Percentiles rank a stretch among this genome's conserved stretches.
phyloP scores from a whole-genome alignment of 2,888 invertebrate genomes.

The Pimpla rufipes region DNA sequence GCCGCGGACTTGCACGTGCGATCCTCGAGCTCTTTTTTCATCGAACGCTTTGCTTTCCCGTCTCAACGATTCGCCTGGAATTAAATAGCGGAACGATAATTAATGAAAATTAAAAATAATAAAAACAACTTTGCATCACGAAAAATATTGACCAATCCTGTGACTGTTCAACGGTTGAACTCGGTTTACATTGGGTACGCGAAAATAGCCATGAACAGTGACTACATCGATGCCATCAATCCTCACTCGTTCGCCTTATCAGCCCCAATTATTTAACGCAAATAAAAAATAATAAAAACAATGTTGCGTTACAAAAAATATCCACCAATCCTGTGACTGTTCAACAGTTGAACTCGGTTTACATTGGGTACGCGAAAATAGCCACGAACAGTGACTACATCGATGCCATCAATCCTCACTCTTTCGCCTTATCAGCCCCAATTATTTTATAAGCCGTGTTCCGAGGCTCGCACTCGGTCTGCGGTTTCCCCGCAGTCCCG shows the following conservation, averaged over 20 bases:
- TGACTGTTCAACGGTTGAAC: too few relatives aligned
- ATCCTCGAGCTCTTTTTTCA: constrained; percentile 30
- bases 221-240: constrained; percentile 32
- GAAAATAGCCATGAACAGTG: not conserved
- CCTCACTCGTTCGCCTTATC: constrained; percentile 54
- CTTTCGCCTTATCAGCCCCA: constrained; percentile 57
- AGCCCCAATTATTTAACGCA: too few relatives aligned
- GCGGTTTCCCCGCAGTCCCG: constrained; percentile 54
- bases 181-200: not conserved
- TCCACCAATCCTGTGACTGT: too few relatives aligned
- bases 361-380: not conserved
- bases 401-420: constrained; percentile 41
- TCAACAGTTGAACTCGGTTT: too few relatives aligned
- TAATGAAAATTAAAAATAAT: too few relatives aligned
- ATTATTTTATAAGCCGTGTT: constrained; percentile 60
- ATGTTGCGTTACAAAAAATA: too few relatives aligned
- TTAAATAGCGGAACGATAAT: constrained; percentile 24
- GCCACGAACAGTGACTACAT: not conserved
- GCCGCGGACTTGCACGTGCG: constrained; percentile 34
- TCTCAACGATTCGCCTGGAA: constrained; percentile 4
- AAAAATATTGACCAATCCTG: too few relatives aligned
- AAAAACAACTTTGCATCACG: too few relatives aligned
- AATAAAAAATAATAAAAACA: too few relatives aligned
- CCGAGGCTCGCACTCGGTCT: constrained; percentile 58
- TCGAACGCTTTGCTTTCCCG: constrained; percentile 15